Evolutionary conservation across 2,888 invertebrate genomes (phyloP).

Genomic region (Cheilosia vulpina): DNA sequence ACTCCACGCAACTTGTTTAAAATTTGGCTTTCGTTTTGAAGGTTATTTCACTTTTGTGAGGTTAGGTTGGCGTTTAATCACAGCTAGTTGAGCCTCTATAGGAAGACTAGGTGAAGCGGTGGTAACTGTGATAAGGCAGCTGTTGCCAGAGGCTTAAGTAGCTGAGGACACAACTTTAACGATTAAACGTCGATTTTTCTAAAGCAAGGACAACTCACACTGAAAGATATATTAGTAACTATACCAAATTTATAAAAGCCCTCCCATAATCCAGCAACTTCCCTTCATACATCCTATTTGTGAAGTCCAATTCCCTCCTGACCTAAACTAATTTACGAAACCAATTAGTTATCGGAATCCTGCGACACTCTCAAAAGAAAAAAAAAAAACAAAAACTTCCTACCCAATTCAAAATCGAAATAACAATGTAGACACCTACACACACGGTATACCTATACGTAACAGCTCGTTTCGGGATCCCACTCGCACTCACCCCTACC

Average conservation of each 20-base stretch:
- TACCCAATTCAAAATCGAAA: conserved; percentile 39
- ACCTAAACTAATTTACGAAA: conserved; percentile 37
- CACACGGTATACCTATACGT: background rate
- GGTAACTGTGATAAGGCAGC: no score
- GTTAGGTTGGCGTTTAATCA: no score
- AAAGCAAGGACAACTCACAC: no score
- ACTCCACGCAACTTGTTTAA: no score
- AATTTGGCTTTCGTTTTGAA: no score
- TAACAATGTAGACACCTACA: conserved; percentile 7
- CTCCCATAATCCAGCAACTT: background rate
- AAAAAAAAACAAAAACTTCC: conserved; percentile 72
- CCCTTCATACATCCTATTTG: background rate
- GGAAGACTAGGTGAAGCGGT: no score
- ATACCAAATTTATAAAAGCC: background rate
- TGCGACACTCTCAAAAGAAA: conserved; percentile 67
- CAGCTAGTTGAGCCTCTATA: no score
- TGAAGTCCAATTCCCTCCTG: conserved; percentile 1
- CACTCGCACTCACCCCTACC: conserved; percentile 20
- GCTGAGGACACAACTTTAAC: no score
- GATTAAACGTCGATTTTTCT: no score
- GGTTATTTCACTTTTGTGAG: no score
- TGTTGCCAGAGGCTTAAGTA: no score
- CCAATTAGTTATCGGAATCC: conserved; percentile 56
- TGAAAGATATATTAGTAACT: no score
- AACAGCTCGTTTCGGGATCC: conserved; percentile 39